Evolutionary conservation across 2,888 invertebrate species (phyloP), one percentile per base, ranked within the genome.

Genomic region (Allygus modestus): DNA sequence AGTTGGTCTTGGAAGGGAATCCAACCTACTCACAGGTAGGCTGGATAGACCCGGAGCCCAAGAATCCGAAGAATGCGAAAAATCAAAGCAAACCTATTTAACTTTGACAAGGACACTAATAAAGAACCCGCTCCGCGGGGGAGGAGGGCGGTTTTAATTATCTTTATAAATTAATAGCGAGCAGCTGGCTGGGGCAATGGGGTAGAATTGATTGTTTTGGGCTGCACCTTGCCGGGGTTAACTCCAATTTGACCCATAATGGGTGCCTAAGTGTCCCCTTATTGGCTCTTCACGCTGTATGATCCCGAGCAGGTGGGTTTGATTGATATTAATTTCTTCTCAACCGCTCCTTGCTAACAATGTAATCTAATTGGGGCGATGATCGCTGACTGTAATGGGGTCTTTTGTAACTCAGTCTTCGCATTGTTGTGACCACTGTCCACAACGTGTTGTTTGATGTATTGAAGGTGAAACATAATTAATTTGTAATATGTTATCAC

Each of bases 291-390:
- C 79, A 58, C 79, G 58, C 15, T 37, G 79, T 26, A 79, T 58
- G 79, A 58, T 58, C 79, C 58, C 58, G 31, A n/a, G 31, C 79
- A 79, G 79, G 79, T 79, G 75, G 46, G 51, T 0, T 12, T 79
- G 79, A 79, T 79, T 58, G 79, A 79, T 79, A 79, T 79, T 79
- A 79, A 79, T 79, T 79, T 79, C 79, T 77, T 33, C 77, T 79
- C 20, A n/a, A 31, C 54, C 37, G 58, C 79, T 58, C 17, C 54
- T 51, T n/a, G 79, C n/a, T 77, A 41, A 37, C 71, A 31, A 20
- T 71, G 20, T 71, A 43, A 28, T 77, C 77, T 77, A 26, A 26
- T 46, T 77, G 77, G 9, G 12, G 23, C n/a, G 9, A 20, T 77
- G 28, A 77, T 77, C 37, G 15, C 71, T 71, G 31, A 0, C 11